Percentiles rank a stretch among this genome's conserved stretches.
phyloP scores from a whole-genome alignment of 2,888 invertebrate species.

The Plagodis dolabraria region DNA sequence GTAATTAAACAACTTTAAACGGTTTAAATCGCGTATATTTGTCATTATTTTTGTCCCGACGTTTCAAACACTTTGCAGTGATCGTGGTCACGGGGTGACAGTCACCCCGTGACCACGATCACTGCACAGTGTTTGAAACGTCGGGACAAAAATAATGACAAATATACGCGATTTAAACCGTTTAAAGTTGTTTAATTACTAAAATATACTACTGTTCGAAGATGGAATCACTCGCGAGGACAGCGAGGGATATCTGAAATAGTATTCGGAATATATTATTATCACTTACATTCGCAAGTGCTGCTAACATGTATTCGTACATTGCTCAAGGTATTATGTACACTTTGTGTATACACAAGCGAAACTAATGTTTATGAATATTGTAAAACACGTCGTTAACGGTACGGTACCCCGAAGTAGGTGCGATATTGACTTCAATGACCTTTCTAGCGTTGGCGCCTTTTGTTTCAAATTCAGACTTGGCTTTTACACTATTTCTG shows the following conservation, averaged over 20 bases:
- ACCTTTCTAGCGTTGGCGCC: constrained; percentile 22
- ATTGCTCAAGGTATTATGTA: constrained; percentile 37
- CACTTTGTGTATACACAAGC: constrained; percentile 34
- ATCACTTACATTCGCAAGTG: constrained; percentile 47
- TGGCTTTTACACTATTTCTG: constrained; percentile 8
- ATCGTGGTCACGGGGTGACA: too few species aligned
- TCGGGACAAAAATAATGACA: too few species aligned
- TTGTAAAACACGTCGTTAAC: constrained; percentile 41
- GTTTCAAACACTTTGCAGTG: too few species aligned
- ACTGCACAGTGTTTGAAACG: too few species aligned
- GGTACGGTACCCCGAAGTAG: constrained; percentile 31
- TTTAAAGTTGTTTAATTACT: too few species aligned
- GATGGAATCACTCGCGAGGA: constrained; percentile 30
- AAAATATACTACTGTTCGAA: too few species aligned
- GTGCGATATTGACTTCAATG: constrained; percentile 22
- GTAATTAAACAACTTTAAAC: too few species aligned
- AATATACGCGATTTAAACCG: too few species aligned
- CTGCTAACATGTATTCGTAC: constrained; percentile 34
- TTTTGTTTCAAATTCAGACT: constrained; percentile 31
- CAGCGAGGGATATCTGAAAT: constrained; percentile 43
- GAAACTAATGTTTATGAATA: constrained; percentile 48
- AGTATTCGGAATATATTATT: constrained; percentile 51
- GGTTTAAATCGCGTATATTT: too few species aligned
- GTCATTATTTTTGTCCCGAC: too few species aligned
- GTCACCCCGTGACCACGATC: too few species aligned